Evolutionary conservation across 2,888 invertebrate genomes (phyloP), one percentile per base, ranked within the genome.

Genomic region (Omphaloscelis lunosa): DNA sequence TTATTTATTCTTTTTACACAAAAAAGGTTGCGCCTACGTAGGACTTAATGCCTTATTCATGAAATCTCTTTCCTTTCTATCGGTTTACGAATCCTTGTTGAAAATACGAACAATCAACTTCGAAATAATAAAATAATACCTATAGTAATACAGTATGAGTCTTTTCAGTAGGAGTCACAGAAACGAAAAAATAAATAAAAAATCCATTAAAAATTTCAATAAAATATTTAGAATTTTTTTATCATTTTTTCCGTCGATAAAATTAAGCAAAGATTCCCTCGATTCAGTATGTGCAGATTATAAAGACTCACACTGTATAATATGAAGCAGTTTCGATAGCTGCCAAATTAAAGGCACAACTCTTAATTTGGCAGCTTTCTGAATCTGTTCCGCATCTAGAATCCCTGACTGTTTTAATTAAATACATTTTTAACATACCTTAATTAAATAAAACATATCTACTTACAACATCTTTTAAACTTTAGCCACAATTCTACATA

Each of bases 1-100:
- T 61, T 72, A 79, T 81, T 56, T 78, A 78, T 83, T 67, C 66
- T 62, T 67, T 48, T 27, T n/a, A 62, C 34, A 71, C 23, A 70
- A 48, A 75, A 67, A 77, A 76, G 77, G 69, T 77, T 77, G 41
- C 11, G 11, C 17, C 20, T 51, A 34, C 34, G n/a, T 15, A n/a
- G 56, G 41, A n/a, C 8, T 59, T 62, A 34, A 80, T 80, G 79
- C 27, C 23, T 83, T 83, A 83, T 83, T 83, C 83, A 80, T 83
- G 70, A 58, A 82, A 79, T 81, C 23, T 62, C n/a, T 56, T 56
- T 17, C 9, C n/a, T 56, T n/a, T 66, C 17, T 15, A 56, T 77
- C 29, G 27, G 4, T 41, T 45, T 41, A 51, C 41, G 34, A 77
- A 77, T 27, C 9, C 8, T 20, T 11, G 39, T 34, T 29, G 23